A percentile compares a stretch with the other conserved stretches of the same genome.
Conservation (phyloP, 2,113 vertebrate species). For the Porphyrio hochstetteri region DNA sequence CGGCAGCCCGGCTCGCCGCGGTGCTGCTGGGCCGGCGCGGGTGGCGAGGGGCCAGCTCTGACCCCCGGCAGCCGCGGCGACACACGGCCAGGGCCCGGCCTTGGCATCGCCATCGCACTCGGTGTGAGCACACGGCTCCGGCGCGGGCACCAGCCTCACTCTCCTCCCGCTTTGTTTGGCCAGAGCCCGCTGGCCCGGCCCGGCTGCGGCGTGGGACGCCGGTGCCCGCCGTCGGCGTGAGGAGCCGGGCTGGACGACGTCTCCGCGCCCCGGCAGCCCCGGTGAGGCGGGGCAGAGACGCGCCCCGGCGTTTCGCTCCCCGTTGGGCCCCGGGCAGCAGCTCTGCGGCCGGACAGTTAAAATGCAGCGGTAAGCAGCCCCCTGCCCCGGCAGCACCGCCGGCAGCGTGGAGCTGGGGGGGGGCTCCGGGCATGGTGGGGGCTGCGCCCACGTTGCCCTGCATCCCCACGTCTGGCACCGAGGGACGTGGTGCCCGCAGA, state of each 20-base stretch:
- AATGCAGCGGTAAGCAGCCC: constrained; percentile 46
- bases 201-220: constrained; percentile 23
- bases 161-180: constrained; percentile 20
- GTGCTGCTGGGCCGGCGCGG: neutral
- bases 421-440: neutral
- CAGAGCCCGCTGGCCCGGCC: neutral
- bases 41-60: neutral
- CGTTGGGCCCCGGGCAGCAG: neutral
- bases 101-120: neutral
- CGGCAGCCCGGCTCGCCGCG: neutral
- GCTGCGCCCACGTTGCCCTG: neutral
- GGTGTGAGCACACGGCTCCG: neutral
- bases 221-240: neutral
- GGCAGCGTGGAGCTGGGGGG: neutral
- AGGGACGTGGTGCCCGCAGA: neutral
- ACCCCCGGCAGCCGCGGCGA: neutral
- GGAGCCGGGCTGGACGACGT: constrained; percentile 23
- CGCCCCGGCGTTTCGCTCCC: neutral
- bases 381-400: neutral
- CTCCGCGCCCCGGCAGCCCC: neutral
- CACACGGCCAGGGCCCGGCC: neutral
- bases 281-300: neutral
- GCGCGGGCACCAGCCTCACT: neutral
- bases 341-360: constrained; percentile 9
- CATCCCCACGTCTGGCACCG: neutral